These are phyloP conservation scores for Phoxinus dragarum DNA, from an alignment of 2,797 vertebrate genomes.

Conservation along the genomic window DNA sequence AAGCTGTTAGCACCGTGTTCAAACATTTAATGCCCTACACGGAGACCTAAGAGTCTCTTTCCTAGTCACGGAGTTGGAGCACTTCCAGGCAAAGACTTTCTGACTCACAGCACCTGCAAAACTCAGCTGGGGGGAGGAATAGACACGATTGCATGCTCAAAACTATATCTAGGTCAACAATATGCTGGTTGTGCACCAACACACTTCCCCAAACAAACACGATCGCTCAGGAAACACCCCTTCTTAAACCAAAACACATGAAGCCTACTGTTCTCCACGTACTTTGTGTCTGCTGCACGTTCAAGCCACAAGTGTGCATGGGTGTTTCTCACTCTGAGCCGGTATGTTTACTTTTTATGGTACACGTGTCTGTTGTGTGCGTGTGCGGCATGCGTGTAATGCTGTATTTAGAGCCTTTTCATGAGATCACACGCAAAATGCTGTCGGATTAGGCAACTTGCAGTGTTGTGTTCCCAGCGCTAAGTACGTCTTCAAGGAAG, in stretches of 20 bases:
- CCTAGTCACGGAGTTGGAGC: conserved; percentile 46
- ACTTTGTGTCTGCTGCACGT: neutral
- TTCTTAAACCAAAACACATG: conserved; percentile 32
- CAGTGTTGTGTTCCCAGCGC: neutral
- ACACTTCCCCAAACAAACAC: conserved; percentile 53
- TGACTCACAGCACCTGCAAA: conserved; percentile 73
- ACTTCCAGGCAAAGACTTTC: conserved; percentile 49
- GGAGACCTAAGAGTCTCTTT: conserved; percentile 38
- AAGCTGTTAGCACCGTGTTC: conserved; percentile 46
- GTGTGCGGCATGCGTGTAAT: neutral
- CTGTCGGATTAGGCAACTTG: conserved; percentile 10
- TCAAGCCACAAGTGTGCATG: conserved; percentile 39
- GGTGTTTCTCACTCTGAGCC: conserved; percentile 31
- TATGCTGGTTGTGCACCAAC: conserved; percentile 48
- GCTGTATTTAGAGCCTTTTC: conserved; percentile 10
- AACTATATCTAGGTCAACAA: conserved; percentile 70
- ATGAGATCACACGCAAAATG: conserved; percentile 7
- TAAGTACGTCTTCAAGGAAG: neutral
- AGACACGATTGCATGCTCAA: conserved; percentile 65
- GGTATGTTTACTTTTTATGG: conserved; percentile 34
- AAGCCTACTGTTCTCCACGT: conserved; percentile 21
- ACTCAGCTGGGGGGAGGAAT: conserved; percentile 65
- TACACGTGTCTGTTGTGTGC: conserved; percentile 27
- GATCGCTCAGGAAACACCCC: conserved; percentile 56
- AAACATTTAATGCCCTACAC: conserved; percentile 33